Base-by-base conservation (phyloP, 2,888 invertebrate species). In the Leucania comma region DNA sequence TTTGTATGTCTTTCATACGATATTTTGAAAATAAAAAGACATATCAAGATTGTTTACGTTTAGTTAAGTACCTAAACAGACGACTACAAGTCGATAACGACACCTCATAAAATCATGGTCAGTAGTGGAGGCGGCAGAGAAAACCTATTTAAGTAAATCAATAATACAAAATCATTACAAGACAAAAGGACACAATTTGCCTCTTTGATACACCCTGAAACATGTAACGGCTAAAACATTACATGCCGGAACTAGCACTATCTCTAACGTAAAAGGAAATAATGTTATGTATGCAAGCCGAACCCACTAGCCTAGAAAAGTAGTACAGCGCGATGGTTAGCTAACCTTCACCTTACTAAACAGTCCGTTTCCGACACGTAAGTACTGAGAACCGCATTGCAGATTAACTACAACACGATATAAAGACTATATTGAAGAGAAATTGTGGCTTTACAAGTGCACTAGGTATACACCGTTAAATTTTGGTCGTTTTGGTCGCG, bases 311-410 rank as follows among this genome's bases (percentile, higher is more conserved):
- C 46, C 68, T 75, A 59, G 67, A 59, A 75, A 80, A 67, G 42
- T 48, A 75, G 26, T 9, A 54, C n/a, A 50, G 20, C 9, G 26
- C 32, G 38, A 42, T 59, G 12, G 53, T 35, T 54, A 54, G 58
- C 42, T 67, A 67, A 65, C 81, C 81, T 76, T 81, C 69, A 68
- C 82, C 65, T 81, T 48, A 58, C 24, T 26, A 63, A 20, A 54
- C 29, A 10, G 26, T 46, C 29, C n/a, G 26, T 60, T 63, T 81
- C 78, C 78, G 59, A 77, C 71, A 59, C 56, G 59, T 57, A 29
- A 2, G n/a, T n/a, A n/a, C 29, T 22, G n/a, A 54, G n/a, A 59
- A 53, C 35, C 63, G 69, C 53, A 65, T 76, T 60, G 57, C 50
- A 46, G 53, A 68, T 64, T 42, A 58, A 42, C 50, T 42, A 20